Evolutionary conservation across 2,888 invertebrate genomes (phyloP).

Genomic region (Gastracanthus pulcherrimus): DNA sequence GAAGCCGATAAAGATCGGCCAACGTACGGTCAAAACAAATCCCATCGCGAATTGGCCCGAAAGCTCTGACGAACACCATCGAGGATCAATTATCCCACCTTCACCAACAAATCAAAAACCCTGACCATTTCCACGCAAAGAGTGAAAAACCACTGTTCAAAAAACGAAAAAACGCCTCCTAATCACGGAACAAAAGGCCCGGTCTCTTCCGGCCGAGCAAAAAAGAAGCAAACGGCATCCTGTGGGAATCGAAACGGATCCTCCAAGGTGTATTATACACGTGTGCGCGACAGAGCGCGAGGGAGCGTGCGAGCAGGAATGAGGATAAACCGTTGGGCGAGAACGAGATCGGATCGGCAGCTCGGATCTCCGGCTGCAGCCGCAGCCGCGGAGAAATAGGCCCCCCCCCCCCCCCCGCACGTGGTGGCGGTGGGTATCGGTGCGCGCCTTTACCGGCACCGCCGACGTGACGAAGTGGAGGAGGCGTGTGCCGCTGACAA

Average conservation of each 20-base stretch:
- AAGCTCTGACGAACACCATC: too few relatives aligned
- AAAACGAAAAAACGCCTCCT: background rate
- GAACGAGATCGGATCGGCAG: constrained; percentile 4
- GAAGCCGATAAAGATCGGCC: background rate
- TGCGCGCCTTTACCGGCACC: background rate
- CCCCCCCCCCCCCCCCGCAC: too few relatives aligned
- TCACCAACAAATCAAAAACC: too few relatives aligned
- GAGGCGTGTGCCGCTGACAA: background rate
- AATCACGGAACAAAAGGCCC: constrained; percentile 2
- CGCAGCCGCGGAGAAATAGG: background rate
- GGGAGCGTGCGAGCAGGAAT: too few relatives aligned
- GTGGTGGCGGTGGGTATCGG: background rate
- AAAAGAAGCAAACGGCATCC: background rate
- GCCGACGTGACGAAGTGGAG: background rate
- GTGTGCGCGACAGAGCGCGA: background rate
- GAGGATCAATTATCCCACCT: too few relatives aligned
- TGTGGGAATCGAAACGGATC: background rate
- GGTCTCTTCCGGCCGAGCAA: background rate
- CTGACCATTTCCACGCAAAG: too few relatives aligned
- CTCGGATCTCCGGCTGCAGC: background rate
- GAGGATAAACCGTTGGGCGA: constrained; percentile 11
- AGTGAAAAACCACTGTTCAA: background rate
- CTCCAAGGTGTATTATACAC: background rate
- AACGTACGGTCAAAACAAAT: too few relatives aligned
- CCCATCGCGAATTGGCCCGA: too few relatives aligned